Percentiles rank a stretch among this genome's conserved stretches.
Evolutionary conservation across 2,888 invertebrate genomes (phyloP).

Genomic region (Drosophila paranaensis): DNA sequence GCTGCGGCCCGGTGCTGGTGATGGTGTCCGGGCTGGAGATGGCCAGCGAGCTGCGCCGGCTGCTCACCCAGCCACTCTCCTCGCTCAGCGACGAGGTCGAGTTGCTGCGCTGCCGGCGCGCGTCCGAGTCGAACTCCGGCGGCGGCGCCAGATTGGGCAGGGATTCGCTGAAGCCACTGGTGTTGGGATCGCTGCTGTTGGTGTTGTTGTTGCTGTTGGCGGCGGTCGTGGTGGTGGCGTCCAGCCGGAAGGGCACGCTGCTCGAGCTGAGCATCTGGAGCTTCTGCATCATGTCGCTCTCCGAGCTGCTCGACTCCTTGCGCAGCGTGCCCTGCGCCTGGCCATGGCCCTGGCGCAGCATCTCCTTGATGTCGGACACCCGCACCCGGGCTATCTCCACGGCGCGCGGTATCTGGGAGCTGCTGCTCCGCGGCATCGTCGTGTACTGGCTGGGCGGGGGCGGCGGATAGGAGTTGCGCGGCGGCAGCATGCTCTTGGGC

Average conservation of each 20-base stretch:
- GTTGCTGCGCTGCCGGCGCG: slow-evolving; percentile 83
- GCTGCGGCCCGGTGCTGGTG: slow-evolving; percentile 67
- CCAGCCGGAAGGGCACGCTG: slow-evolving; percentile 89
- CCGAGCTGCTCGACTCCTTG: slow-evolving; percentile 85
- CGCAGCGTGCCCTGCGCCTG: slow-evolving; percentile 56
- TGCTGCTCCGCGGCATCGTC: slow-evolving; percentile 87
- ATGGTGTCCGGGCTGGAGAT: slow-evolving; percentile 87
- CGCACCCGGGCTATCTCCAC: slow-evolving; percentile 84
- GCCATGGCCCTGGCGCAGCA: slow-evolving; percentile 83
- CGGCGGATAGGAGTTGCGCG: slow-evolving; percentile 88
- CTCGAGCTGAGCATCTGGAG: slow-evolving; percentile 85
- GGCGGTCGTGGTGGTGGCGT: slow-evolving; percentile 83
- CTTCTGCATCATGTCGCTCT: slow-evolving; percentile 85
- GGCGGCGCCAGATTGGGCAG: slow-evolving; percentile 90
- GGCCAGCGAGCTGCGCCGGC: slow-evolving; percentile 88
- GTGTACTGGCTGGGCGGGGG: slow-evolving; percentile 83
- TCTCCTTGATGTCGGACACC: slow-evolving; percentile 84
- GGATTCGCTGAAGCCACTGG: slow-evolving; percentile 88
- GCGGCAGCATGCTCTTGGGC: slow-evolving; percentile 86
- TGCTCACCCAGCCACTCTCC: slow-evolving; percentile 95
- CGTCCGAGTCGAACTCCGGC: slow-evolving; percentile 86
- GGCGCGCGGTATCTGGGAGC: slow-evolving; percentile 86
- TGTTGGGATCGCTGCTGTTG: slow-evolving; percentile 81
- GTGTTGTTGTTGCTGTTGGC: slow-evolving; percentile 72
- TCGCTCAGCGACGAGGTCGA: slow-evolving; percentile 91